Evolutionary conservation across 2,113 vertebrate genomes (phyloP), one percentile per base, ranked within the genome.

Genomic region (Lynx canadensis): DNA sequence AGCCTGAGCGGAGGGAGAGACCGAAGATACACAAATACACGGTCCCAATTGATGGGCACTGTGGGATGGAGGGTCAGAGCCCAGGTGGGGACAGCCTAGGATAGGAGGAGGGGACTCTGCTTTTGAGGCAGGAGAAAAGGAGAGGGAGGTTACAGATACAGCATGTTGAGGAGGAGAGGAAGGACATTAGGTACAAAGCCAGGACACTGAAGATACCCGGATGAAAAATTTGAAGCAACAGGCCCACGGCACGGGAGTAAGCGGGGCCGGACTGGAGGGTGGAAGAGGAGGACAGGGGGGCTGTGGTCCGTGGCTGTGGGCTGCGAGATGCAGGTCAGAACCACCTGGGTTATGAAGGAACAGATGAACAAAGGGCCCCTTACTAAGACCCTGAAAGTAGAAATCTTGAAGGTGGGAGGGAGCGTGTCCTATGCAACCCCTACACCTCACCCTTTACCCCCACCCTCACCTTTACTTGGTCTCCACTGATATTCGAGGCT

Each of bases 231-330:
- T 15, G 15, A 78, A 94, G 41, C 36, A 68, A 50, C 3, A 4
- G 23, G 25, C 48, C 76, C n/a, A 33, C 12, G 41, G 19, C 29
- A 52, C 15, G 91, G 25, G 8, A 29, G 5, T 33, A 27, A 18
- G 4, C 0, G 1, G 23, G n/a, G 7, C 14, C 0, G 7, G 50
- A 29, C 18, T 63, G 29, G 21, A 86, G 76, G 14, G 18, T 2
- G 16, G 50, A 48, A 16, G n/a, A 83, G 23, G 18, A 48, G 73
- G 13, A 55, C 16, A 33, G 6, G 19, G 1, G 18, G 7, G 3
- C 31, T 68, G 18, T 0, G 11, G 38, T 71, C 36, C 10, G 33
- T 0, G 16, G 85, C 76, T 91, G 29, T 60, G 50, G 78, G 76
- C n/a, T 79, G 76, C 12, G 60, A 96, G 50, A 66, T n/a, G 41